phyloP scores from a whole-genome alignment of 2,113 vertebrate species.

The Pagrus major region DNA sequence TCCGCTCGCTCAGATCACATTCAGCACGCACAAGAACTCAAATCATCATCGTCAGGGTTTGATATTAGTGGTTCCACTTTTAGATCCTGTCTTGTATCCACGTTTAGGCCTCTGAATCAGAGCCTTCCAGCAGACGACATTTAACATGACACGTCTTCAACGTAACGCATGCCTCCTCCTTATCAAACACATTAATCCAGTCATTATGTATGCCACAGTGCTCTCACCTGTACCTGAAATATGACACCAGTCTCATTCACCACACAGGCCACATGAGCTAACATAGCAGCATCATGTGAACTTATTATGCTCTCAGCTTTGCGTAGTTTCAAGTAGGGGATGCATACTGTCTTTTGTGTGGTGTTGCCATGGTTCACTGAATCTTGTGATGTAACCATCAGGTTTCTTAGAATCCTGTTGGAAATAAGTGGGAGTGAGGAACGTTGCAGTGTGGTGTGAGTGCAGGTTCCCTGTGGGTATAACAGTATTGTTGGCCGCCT shows the following conservation, averaged over 20 bases:
- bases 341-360: conserved; percentile 69
- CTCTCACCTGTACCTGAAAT: conserved; percentile 54
- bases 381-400: conserved; percentile 67
- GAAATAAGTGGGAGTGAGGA: conserved; percentile 65
- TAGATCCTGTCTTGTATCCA: not conserved
- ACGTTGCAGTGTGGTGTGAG: conserved; percentile 74
- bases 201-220: not conserved
- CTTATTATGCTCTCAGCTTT: conserved; percentile 25
- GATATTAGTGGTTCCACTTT: not conserved
- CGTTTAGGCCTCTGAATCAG: not conserved
- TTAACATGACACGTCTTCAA: not conserved
- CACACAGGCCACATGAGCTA: conserved; percentile 25
- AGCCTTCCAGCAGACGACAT: not conserved
- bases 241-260: conserved; percentile 40
- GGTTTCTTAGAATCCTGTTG: conserved; percentile 73
- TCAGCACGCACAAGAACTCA: conserved; percentile 8
- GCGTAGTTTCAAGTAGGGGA: conserved; percentile 35
- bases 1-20: not conserved
- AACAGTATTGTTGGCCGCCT: conserved; percentile 39
- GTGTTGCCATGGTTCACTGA: conserved; percentile 62
- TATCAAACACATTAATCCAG: not conserved
- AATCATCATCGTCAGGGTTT: conserved; percentile 16
- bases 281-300: conserved; percentile 62
- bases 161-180: not conserved
- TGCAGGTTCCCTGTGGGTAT: conserved; percentile 52